A percentile compares a stretch with the other conserved stretches of the same genome.
Conservation (phyloP, 1,140 invertebrate genomes). For the Steinernema feltiae region DNA sequence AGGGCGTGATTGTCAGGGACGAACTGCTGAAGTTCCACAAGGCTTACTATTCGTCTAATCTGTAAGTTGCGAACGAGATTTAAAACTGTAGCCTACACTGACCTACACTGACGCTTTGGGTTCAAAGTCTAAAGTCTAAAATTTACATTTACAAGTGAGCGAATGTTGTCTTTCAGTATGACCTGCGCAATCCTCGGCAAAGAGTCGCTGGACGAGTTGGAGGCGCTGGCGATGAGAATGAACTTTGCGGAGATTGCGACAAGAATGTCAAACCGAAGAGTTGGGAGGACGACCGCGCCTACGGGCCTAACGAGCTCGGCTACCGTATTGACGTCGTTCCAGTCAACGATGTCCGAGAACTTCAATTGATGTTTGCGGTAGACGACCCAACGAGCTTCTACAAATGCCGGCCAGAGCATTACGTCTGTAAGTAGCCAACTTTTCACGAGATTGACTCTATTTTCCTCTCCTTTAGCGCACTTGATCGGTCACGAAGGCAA, state of each 20-base stretch:
- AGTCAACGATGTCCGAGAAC: constrained; percentile 78
- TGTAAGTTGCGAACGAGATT: constrained; percentile 57
- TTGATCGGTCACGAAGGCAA: constrained; percentile 78
- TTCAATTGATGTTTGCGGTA: constrained; percentile 82
- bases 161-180: constrained; percentile 47
- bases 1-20: constrained; percentile 73
- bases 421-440: constrained; percentile 62
- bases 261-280: constrained; percentile 68
- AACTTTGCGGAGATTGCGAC: constrained; percentile 71
- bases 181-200: constrained; percentile 46
- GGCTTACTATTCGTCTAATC: constrained; percentile 83
- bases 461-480: neutral
- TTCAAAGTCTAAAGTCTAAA: too few relatives aligned
- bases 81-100: too few relatives aligned
- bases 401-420: constrained; percentile 84
- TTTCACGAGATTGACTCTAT: neutral
- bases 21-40: constrained; percentile 83
- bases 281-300: constrained; percentile 70
- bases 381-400: constrained; percentile 72
- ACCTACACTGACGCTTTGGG: too few relatives aligned
- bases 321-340: constrained; percentile 66
- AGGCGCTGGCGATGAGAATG: constrained; percentile 70
- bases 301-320: constrained; percentile 65
- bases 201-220: constrained; percentile 81
- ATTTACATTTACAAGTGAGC: too few relatives aligned